Base-by-base conservation (phyloP, 2,888 invertebrate species). In the Aspidiotus rigidus region DNA sequence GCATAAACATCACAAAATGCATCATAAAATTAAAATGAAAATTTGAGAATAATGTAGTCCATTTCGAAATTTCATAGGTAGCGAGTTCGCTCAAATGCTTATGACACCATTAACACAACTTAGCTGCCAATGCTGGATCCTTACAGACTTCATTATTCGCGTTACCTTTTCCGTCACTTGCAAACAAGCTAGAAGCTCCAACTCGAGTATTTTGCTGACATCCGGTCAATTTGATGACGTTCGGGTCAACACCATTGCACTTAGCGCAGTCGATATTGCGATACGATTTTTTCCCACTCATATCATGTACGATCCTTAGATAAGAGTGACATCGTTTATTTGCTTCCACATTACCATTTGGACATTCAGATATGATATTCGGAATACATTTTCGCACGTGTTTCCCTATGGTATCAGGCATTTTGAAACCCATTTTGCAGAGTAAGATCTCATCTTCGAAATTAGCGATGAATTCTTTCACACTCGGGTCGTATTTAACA, bases 211-310 rank as follows among this genome's bases (percentile, higher is more conserved):
- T 6, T 7, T 7, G n/a, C 9, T 44, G 67, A 17, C 67, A 67
- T 2, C 67, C 67, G 28, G 49, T 67, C 16, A 64, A 11, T n/a
- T n/a, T 55, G 8, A 16, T 10, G n/a, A 17, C 53, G 10, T 42
- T 57, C 44, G 44, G 59, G 2, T 53, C 40, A 16, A 41, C 16
- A 7, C 59, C 44, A 73, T 80, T 79, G 73, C 81, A 81, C 54
- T 78, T 74, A 17, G 80, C 81, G 73, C 81, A 81, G 72, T 81
- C 80, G 0, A 77, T 76, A 73, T 81, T 81, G 67, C 79, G 75
- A 73, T 77, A 81, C 5, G 76, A 75, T 17, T 74, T 74, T 17
- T 75, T 74, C 13, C 75, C 74, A 1, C 17, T n/a, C 49, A 59
- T 67, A 69, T 77, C 74, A 74, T 78, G 80, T 10, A 79, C 77